These are phyloP conservation scores for Morone saxatilis DNA, from an alignment of 2,113 vertebrate genomes.

Conservation along the genomic window DNA sequence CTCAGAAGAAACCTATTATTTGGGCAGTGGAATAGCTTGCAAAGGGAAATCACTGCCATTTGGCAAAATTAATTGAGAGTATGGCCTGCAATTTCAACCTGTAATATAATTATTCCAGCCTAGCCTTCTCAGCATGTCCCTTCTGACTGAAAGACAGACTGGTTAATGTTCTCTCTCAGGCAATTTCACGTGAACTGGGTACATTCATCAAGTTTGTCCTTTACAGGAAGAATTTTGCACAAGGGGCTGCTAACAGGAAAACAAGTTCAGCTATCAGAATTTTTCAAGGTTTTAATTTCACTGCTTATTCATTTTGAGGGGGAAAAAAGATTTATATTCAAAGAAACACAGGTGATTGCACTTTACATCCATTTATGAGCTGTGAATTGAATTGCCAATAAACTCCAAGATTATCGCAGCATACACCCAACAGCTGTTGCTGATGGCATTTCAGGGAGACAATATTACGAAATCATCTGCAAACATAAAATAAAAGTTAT, in stretches of 20 bases:
- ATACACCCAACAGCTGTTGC: conserved; percentile 7
- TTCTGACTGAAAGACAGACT: conserved; percentile 12
- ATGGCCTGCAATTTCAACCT: conserved; percentile 40
- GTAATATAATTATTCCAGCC: conserved; percentile 54
- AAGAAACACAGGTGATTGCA: background rate
- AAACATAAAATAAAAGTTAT: conserved; percentile 1
- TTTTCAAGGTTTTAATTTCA: background rate
- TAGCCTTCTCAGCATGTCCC: conserved; percentile 15
- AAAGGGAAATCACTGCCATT: conserved; percentile 37
- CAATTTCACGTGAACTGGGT: conserved; percentile 5
- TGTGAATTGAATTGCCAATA: background rate
- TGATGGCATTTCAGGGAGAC: background rate
- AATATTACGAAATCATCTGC: background rate
- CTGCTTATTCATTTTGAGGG: background rate
- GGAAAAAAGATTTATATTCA: background rate
- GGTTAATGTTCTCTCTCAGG: conserved; percentile 36
- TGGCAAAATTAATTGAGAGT: conserved; percentile 36
- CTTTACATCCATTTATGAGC: background rate
- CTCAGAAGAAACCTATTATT: conserved; percentile 46
- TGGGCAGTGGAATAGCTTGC: conserved; percentile 38
- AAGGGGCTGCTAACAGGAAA: background rate
- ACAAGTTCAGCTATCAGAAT: background rate
- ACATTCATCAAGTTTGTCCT: background rate
- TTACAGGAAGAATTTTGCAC: background rate
- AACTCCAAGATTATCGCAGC: background rate